These are phyloP conservation scores for Megaceryle torquata DNA, from an alignment of 2,113 vertebrate species.

Conservation along the genomic window DNA sequence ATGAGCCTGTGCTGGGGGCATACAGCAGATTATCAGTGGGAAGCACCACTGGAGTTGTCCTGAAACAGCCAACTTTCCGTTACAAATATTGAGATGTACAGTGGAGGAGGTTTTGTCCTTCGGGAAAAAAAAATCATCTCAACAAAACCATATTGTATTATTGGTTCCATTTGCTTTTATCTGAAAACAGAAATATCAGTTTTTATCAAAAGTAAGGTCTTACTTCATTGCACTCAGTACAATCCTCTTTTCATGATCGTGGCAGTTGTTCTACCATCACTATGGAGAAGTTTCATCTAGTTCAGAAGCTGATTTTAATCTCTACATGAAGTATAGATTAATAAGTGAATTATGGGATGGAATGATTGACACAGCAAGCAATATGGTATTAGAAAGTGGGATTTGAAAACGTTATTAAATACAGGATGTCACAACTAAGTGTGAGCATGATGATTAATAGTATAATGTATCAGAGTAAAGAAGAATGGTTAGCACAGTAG, in stretches of 20 bases:
- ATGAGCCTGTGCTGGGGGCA: neutral
- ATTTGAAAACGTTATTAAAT: conserved; percentile 17
- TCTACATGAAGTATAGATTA: conserved; percentile 4
- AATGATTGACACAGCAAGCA: conserved; percentile 45
- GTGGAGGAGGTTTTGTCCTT: neutral
- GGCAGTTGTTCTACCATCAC: neutral
- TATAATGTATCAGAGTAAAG: neutral
- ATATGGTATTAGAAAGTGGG: neutral
- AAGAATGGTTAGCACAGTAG: neutral
- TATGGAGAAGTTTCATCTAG: neutral
- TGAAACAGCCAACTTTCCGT: neutral
- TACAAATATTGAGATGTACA: neutral
- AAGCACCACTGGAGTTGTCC: neutral
- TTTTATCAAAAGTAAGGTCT: neutral
- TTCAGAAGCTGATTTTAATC: conserved; percentile 36
- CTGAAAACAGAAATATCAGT: neutral
- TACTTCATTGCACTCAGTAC: neutral
- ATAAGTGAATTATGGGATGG: conserved; percentile 19
- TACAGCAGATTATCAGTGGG: neutral
- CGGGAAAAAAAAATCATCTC: neutral
- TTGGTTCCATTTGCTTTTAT: neutral
- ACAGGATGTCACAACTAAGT: neutral
- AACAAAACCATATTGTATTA: neutral
- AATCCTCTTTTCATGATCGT: neutral
- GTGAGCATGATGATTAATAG: neutral